A percentile compares a stretch with the other conserved stretches of the same genome.
These are phyloP conservation scores for Micrasema minimum DNA, from an alignment of 1,140 invertebrate genomes.

Conservation along the genomic window DNA sequence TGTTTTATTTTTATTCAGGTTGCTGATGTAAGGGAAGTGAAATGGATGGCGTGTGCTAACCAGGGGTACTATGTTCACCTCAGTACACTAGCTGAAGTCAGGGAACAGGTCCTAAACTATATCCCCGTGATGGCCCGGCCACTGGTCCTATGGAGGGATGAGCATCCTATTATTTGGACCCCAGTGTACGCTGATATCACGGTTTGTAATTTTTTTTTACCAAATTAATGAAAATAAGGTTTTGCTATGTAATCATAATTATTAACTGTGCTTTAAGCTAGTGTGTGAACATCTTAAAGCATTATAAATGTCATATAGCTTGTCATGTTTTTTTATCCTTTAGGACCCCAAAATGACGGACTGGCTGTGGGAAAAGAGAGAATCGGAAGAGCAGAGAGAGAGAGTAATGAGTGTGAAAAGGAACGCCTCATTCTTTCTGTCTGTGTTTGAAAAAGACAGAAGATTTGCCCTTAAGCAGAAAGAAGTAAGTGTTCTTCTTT, in stretches of 20 bases:
- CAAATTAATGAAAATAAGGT: too few relatives aligned
- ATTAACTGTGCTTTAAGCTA: too few relatives aligned
- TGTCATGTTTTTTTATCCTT: constrained; percentile 48
- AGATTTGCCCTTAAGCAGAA: constrained; percentile 62
- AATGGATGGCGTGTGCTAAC: constrained; percentile 98
- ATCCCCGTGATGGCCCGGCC: constrained; percentile 91
- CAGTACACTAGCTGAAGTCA: constrained; percentile 90
- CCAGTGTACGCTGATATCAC: constrained; percentile 92
- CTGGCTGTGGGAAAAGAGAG: constrained; percentile 86
- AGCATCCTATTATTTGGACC: constrained; percentile 89
- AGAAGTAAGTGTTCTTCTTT: constrained; percentile 48
- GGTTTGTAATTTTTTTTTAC: constrained; percentile 62
- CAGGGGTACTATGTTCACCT: constrained; percentile 94
- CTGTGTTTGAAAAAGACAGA: constrained; percentile 68
- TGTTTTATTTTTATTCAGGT: constrained; percentile 65
- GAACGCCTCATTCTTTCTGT: constrained; percentile 67
- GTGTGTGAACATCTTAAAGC: too few relatives aligned
- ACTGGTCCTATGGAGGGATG: constrained; percentile 80
- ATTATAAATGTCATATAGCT: too few relatives aligned
- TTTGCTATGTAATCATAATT: too few relatives aligned
- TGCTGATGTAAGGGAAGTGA: constrained; percentile 77
- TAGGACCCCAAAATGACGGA: constrained; percentile 89
- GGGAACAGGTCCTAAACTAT: constrained; percentile 93
- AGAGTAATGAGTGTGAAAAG: constrained; percentile 72
- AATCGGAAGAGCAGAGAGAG: constrained; percentile 80